Evolutionary conservation across 2,113 vertebrate species (phyloP).

Genomic region (Catharus fuscescens): DNA sequence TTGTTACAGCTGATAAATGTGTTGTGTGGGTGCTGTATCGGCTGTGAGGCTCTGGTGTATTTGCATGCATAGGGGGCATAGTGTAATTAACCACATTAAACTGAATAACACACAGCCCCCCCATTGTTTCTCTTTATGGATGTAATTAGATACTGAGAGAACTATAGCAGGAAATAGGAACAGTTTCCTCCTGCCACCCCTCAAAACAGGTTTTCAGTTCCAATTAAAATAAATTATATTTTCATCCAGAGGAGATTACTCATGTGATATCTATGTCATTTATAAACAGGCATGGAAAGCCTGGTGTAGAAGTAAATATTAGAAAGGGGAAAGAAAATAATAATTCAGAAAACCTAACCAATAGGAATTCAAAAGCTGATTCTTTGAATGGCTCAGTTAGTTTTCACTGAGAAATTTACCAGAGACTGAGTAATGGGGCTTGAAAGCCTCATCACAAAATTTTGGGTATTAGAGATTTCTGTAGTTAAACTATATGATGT

Average conservation of each 20-base stretch:
- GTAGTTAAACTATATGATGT: neutral
- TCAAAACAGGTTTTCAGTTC: slow-evolving; percentile 48
- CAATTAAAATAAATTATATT: slow-evolving; percentile 63
- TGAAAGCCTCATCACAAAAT: neutral
- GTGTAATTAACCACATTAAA: slow-evolving; percentile 23
- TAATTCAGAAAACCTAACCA: neutral
- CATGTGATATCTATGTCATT: neutral
- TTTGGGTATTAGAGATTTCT: neutral
- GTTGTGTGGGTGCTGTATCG: neutral
- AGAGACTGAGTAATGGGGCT: neutral
- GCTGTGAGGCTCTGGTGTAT: neutral
- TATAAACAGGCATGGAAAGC: neutral
- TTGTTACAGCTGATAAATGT: neutral
- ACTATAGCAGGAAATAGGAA: slow-evolving; percentile 30
- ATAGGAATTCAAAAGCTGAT: neutral
- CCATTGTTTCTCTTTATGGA: slow-evolving; percentile 25
- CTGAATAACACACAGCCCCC: neutral
- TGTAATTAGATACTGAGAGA: slow-evolving; percentile 42
- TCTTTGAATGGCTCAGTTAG: neutral
- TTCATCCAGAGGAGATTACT: slow-evolving; percentile 33
- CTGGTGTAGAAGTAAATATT: neutral
- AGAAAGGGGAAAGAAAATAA: neutral
- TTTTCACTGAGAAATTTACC: neutral
- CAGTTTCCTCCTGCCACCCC: slow-evolving; percentile 46
- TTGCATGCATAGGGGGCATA: neutral